Evolutionary conservation across 2,797 vertebrate genomes (phyloP), one percentile per base, ranked within the genome.

Genomic region (Squalus acanthias): DNA sequence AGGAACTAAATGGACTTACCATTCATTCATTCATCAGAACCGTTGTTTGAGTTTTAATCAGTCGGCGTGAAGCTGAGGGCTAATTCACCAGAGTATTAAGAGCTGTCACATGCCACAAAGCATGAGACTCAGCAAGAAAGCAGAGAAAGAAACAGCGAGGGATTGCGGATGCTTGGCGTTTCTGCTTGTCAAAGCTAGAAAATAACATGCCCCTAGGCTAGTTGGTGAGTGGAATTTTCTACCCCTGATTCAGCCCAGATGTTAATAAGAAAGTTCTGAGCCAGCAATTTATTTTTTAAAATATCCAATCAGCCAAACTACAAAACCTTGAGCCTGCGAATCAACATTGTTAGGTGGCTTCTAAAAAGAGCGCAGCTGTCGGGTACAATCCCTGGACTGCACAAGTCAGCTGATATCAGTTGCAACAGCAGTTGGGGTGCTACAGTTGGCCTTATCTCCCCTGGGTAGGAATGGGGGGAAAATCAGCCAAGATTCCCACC

Each of bases 241-340:
- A 88, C 20, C 50, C 87, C 17, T 57, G 53, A 88, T 88, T 88
- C 9, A 50, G 87, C 50, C 87, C 87, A 88, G 87, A 88, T 88
- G 87, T 88, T 88, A 88, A 88, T 88, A 24, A 88, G 53, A 88
- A 88, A 88, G 53, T 88, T 22, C 87, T 88, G 46, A 57, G 87
- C 87, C 87, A 88, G 53, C 8, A 88, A 88, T 57, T 57, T 10
- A 10, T 88, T 26, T 88, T 33, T 76, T n/a, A 74, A 74, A 76
- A 33, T 74, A 33, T 33, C 72, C 29, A 74, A 33, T 74, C 72
- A 74, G 72, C 74, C 74, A 76, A 76, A 76, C 74, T 76, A n/a
- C 74, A 76, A n/a, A 76, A 76, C 9, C 74, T 33, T 74, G 72
- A 74, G 72, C 29, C 60, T 74, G 72, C 1, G 29, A 74, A 33